A percentile compares a stretch with the other conserved stretches of the same genome.
These are phyloP conservation scores for Odontocolon sp. DNA, from an alignment of 2,888 invertebrate genomes.

Conservation along the genomic window DNA sequence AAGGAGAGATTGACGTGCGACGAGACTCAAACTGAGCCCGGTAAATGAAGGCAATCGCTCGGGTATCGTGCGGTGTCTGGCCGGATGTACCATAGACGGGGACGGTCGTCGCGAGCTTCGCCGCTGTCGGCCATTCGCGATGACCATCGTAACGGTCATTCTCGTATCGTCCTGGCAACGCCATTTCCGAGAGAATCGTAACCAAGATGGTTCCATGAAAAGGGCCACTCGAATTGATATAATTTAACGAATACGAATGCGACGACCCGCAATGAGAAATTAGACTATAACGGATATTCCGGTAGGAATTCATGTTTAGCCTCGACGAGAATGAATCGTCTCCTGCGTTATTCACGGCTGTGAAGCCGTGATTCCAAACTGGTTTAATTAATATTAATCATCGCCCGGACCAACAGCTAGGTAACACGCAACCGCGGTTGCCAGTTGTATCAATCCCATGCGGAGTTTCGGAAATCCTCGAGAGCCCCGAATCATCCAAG, in stretches of 20 bases:
- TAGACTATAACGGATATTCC: conserved; percentile 17
- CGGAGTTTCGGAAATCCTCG: not conserved
- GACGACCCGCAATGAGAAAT: conserved; percentile 12
- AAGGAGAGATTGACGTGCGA: conserved; percentile 14
- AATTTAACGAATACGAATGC: conserved; percentile 28
- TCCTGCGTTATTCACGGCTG: not conserved
- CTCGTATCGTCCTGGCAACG: not conserved
- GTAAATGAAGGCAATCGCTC: conserved; percentile 32
- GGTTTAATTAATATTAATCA: conserved; percentile 28
- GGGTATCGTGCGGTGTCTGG: conserved; percentile 42
- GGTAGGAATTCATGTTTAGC: conserved; percentile 19
- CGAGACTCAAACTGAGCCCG: not conserved
- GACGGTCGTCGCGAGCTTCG: conserved; percentile 6
- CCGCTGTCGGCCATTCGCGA: not conserved
- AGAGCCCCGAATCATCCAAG: not conserved
- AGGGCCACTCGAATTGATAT: conserved; percentile 4
- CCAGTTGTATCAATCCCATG: not conserved
- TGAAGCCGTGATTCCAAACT: not conserved
- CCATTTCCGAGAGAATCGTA: not conserved
- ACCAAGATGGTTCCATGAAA: not conserved
- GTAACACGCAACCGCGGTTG: conserved; percentile 2
- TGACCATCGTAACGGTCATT: not conserved
- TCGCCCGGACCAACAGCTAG: not conserved
- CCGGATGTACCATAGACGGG: conserved; percentile 54
- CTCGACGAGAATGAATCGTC: conserved; percentile 26